Evolutionary conservation across 2,797 vertebrate species (phyloP).

Genomic region (Pantherophis vulpinus): DNA sequence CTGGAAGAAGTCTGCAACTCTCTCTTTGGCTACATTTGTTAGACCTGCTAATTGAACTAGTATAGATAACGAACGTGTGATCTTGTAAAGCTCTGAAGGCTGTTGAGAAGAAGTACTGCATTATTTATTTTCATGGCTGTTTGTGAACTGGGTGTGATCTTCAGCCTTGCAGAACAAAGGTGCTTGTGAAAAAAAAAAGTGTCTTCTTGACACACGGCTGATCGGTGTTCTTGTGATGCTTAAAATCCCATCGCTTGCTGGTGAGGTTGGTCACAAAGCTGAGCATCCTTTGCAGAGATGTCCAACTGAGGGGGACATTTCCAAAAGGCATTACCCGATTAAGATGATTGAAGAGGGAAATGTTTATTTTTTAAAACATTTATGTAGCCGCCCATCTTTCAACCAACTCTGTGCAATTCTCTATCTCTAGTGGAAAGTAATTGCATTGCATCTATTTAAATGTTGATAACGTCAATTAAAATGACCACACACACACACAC

Average conservation of each 20-base stretch:
- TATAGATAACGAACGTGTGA: slow-evolving; percentile 16
- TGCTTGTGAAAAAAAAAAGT: neutral
- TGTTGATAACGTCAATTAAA: neutral
- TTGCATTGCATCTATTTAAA: neutral
- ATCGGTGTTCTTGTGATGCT: neutral
- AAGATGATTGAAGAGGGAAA: neutral
- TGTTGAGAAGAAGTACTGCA: neutral
- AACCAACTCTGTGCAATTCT: neutral
- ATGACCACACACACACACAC: neutral
- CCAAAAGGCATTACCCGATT: neutral
- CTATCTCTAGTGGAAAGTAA: too few relatives aligned
- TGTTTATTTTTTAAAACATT: neutral
- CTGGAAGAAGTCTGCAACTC: neutral
- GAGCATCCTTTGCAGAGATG: neutral
- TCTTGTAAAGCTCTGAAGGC: neutral
- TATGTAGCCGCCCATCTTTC: neutral
- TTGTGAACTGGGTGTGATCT: neutral
- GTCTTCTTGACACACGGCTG: neutral
- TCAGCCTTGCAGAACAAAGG: neutral
- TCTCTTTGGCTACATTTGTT: slow-evolving; percentile 36
- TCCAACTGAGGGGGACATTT: neutral
- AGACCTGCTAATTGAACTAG: slow-evolving; percentile 35
- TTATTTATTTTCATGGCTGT: slow-evolving; percentile 14
- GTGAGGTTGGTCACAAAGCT: neutral
- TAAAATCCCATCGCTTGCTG: neutral